Evolutionary conservation across 2,113 vertebrate species (phyloP), one percentile per base, ranked within the genome.

Genomic region (Centropus bengalensis): DNA sequence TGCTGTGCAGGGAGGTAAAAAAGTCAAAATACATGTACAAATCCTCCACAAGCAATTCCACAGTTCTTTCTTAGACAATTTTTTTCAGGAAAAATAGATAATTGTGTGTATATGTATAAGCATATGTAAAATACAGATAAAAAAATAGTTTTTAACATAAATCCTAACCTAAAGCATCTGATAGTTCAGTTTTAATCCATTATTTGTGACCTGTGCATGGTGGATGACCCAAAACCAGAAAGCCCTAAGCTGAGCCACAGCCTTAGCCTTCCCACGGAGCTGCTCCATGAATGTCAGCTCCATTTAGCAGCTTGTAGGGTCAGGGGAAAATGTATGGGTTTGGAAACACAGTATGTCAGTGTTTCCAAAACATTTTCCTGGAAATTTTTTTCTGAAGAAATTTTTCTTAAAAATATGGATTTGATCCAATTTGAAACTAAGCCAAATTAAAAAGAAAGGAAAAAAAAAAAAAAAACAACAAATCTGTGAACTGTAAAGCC

Each of bases 341-440:
- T 96, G 93, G 96, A 95, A 96, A 96, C 92, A 96, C 92, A 95
- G 88, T 91, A 95, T 96, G 96, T 95, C 79, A 96, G 63, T 96
- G 95, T 96, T 96, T 96, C 95, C 95, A 96, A 94, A 96, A 96
- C 79, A 96, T 93, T 96, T 96, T 95, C 88, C 85, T 88, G 85
- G 82, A 95, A 21, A 64, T 88, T 86, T 86, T 62, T 82, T 92
- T 85, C 71, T 78, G 30, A 88, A 94, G 63, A 94, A 93, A 89
- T 73, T 95, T 94, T 94, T 96, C 82, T 77, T 44, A 54, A 10
- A 85, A 92, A 96, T 80, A 87, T 96, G 93, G 96, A 93, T 91
- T 88, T 94, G 40, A 80, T 96, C 95, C 96, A 94, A 89, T 67
- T 96, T 96, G 93, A 96, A 76, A 38, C 21, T 51, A 73, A 80